Percentiles rank a stretch among this genome's conserved stretches.
phyloP scores from a whole-genome alignment of 1,140 invertebrate species.

The Pinna nobilis region DNA sequence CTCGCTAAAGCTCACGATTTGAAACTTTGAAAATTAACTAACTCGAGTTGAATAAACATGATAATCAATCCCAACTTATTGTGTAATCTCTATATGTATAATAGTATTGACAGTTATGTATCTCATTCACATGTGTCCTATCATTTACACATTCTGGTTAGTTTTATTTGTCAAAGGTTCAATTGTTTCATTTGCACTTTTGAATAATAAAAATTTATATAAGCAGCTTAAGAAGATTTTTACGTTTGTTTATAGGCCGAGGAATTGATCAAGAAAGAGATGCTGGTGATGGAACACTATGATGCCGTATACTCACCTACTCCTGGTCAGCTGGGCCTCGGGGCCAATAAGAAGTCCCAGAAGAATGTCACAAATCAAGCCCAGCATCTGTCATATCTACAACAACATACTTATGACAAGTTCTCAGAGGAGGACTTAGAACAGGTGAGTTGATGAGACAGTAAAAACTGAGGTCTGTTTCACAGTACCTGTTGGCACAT shows the following conservation, averaged over 20 bases:
- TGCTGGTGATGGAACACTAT: constrained; percentile 96
- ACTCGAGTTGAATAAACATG: no score
- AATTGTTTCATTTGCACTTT: no score
- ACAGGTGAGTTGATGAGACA: constrained; percentile 71
- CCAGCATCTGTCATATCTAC: constrained; percentile 86
- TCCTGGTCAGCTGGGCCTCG: constrained; percentile 69
- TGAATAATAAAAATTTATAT: background rate
- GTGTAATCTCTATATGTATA: no score
- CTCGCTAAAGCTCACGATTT: no score
- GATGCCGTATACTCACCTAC: constrained; percentile 80
- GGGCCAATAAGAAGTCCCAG: constrained; percentile 66
- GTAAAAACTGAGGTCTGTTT: background rate
- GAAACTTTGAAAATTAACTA: no score
- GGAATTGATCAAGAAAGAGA: constrained; percentile 97
- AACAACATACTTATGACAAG: constrained; percentile 89
- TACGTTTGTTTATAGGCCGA: constrained; percentile 82
- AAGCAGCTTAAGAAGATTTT: background rate
- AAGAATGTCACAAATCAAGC: constrained; percentile 78
- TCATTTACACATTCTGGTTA: no score
- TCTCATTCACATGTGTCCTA: no score
- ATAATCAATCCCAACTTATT: no score
- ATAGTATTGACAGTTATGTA: no score
- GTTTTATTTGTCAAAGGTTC: no score
- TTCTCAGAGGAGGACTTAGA: constrained; percentile 83
- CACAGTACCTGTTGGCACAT: background rate